Conservation (phyloP, 2,888 invertebrate species). For the Chalcosyrphus nemorum region DNA sequence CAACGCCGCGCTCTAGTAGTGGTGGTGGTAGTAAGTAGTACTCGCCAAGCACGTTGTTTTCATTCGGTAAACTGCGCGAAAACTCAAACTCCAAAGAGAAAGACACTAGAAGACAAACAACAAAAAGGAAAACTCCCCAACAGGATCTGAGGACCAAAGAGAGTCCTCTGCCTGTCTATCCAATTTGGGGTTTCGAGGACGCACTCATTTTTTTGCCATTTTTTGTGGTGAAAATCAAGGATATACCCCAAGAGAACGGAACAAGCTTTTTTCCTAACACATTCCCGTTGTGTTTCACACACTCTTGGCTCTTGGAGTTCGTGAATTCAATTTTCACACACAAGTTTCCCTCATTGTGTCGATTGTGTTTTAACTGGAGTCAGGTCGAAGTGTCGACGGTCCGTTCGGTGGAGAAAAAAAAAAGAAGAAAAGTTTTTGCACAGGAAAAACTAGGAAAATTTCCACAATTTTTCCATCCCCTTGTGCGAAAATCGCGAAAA, state of each 20-base stretch:
- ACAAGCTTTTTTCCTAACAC: constrained; percentile 26
- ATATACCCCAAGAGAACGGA: constrained; percentile 32
- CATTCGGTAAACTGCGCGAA: constrained; percentile 62
- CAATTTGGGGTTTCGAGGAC: background rate
- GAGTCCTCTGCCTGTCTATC: background rate
- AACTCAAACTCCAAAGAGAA: constrained; percentile 13
- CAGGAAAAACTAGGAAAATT: constrained; percentile 56
- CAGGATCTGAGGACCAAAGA: background rate
- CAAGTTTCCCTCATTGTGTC: constrained; percentile 79
- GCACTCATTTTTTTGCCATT: too few species aligned
- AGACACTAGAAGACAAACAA: background rate
- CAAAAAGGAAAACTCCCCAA: constrained; percentile 2
- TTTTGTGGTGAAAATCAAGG: constrained; percentile 32
- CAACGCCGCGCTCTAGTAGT: background rate
- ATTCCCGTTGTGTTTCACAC: constrained; percentile 20
- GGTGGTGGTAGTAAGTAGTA: constrained; percentile 39
- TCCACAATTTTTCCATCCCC: constrained; percentile 7
- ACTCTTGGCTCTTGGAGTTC: constrained; percentile 42
- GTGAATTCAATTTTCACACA: constrained; percentile 47
- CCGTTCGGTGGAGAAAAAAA: constrained; percentile 63
- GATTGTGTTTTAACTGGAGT: constrained; percentile 81
- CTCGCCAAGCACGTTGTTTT: constrained; percentile 67
- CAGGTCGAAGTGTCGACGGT: constrained; percentile 78
- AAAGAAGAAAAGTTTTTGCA: constrained; percentile 40
- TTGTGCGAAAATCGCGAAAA: constrained; percentile 36